Evolutionary conservation across 2,113 vertebrate species (phyloP).

Genomic region (Entomyzon cyanotis): DNA sequence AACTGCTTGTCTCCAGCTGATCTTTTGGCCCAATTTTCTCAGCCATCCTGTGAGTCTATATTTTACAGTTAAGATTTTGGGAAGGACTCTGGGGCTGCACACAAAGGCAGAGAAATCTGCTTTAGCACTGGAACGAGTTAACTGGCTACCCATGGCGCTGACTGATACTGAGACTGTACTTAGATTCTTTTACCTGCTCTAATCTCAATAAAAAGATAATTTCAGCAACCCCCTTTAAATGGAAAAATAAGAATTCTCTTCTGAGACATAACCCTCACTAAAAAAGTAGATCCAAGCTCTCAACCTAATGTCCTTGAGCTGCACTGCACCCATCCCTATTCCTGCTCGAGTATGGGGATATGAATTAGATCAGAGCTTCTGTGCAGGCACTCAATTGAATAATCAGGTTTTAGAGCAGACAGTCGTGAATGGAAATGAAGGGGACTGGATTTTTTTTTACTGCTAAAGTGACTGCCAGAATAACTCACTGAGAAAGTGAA

Average conservation of each 20-base stretch:
- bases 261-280: not conserved
- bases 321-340: not conserved
- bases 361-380: not conserved
- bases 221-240: not conserved
- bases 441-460: not conserved
- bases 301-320: not conserved
- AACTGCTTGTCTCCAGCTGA: not conserved
- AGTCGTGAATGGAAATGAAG: not conserved
- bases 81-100: not conserved
- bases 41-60: not conserved
- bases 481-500: not conserved
- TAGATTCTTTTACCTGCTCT: not conserved
- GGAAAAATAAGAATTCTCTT: not conserved
- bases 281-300: not conserved
- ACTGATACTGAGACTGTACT: not conserved
- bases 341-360: not conserved
- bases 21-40: not conserved
- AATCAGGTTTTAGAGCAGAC: constrained; percentile 14
- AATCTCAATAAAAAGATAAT: not conserved
- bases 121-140: not conserved
- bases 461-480: not conserved
- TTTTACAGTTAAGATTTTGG: not conserved
- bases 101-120: not conserved
- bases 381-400: not conserved
- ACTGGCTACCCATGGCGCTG: not conserved